phyloP scores from a whole-genome alignment of 1,140 invertebrate species.

The Drosophila sp. region DNA sequence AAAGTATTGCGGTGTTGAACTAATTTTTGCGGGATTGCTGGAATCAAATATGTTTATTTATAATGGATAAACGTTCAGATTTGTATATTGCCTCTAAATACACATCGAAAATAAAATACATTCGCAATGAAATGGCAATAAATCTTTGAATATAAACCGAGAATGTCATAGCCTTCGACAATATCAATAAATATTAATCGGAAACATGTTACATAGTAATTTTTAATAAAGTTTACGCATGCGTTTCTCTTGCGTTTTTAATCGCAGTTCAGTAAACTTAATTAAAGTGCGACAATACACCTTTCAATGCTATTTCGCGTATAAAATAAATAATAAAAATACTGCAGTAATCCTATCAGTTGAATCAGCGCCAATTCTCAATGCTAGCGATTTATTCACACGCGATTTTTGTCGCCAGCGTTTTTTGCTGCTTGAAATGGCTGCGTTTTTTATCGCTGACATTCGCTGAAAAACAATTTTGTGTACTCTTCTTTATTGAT shows the following conservation, averaged over 20 bases:
- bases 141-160: conserved; percentile 1
- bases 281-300: not conserved
- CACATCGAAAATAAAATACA: not conserved
- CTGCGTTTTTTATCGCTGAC: not conserved
- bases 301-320: conserved; percentile 32
- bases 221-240: conserved; percentile 4
- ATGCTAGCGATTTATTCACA: conserved; percentile 9
- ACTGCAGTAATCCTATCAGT: conserved; percentile 16
- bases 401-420: conserved; percentile 6
- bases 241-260: conserved; percentile 33
- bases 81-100: not conserved
- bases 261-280: conserved; percentile 39
- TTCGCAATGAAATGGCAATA: not conserved
- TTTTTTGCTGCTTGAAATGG: conserved; percentile 11
- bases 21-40: no score
- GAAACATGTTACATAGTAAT: conserved; percentile 2
- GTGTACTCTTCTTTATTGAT: conserved; percentile 22
- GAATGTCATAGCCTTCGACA: conserved; percentile 1
- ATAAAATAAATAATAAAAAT: conserved; percentile 6
- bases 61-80: not conserved
- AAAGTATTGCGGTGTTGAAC: no score
- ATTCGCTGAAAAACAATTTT: conserved; percentile 9
- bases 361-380: conserved; percentile 10
- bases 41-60: no score
- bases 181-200: conserved; percentile 9